Conservation (phyloP, 2,797 vertebrate genomes). For the Catharus ustulatus region DNA sequence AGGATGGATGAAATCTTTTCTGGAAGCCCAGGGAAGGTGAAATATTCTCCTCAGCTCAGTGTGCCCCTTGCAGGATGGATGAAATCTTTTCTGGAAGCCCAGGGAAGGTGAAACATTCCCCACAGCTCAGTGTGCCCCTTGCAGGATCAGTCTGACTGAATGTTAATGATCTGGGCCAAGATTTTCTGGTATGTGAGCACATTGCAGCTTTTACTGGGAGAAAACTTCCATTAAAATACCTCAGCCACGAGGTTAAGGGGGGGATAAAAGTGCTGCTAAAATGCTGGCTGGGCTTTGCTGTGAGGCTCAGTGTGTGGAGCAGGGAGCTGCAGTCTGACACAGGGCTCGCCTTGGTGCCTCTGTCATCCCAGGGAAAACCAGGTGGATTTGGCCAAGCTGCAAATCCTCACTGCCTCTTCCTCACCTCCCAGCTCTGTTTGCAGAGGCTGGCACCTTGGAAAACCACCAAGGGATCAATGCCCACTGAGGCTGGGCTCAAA, state of each 20-base stretch:
- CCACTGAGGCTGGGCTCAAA: not conserved
- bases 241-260: not conserved
- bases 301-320: not conserved
- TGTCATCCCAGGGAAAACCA: not conserved
- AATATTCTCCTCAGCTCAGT: no score
- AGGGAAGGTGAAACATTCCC: not conserved
- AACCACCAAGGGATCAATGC: not conserved
- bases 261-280: not conserved
- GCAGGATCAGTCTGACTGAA: not conserved
- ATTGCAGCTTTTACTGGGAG: not conserved
- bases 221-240: constrained; percentile 49
- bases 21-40: not conserved
- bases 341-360: not conserved
- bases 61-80: not conserved
- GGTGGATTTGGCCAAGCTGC: not conserved
- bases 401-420: not conserved
- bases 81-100: not conserved
- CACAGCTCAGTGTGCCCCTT: accelerated
- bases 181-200: not conserved
- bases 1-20: not conserved
- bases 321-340: not conserved
- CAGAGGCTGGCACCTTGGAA: not conserved
- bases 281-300: not conserved
- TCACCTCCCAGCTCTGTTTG: not conserved
- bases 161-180: not conserved